Evolutionary conservation across 2,888 invertebrate species (phyloP).

Genomic region (Smittia aterrima): DNA sequence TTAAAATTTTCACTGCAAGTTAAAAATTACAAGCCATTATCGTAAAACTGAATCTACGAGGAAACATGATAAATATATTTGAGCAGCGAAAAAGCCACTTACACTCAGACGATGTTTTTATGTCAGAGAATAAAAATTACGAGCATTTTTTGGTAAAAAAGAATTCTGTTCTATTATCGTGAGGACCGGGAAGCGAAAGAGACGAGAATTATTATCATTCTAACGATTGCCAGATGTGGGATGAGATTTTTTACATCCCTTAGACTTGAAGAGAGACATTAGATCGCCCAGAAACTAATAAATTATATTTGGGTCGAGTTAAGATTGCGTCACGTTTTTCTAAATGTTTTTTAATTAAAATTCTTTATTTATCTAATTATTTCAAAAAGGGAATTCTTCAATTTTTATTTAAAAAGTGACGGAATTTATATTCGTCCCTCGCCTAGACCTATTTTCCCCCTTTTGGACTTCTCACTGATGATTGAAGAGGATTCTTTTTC

Average conservation of each 20-base stretch:
- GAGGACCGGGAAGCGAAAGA: background rate
- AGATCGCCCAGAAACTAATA: constrained; percentile 10
- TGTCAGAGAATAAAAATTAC: background rate
- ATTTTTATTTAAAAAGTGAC: no score
- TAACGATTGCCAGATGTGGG: constrained; percentile 39
- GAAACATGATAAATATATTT: constrained; percentile 20
- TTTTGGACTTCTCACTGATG: constrained; percentile 22
- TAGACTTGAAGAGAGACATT: background rate
- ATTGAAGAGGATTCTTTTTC: constrained; percentile 35
- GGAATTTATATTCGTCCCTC: background rate
- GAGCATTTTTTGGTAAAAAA: background rate
- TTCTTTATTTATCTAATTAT: no score
- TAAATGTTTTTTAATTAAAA: no score
- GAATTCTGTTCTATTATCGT: constrained; percentile 3
- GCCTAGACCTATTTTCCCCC: background rate
- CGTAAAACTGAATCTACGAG: constrained; percentile 15
- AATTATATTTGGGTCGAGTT: background rate
- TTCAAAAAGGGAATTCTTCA: no score
- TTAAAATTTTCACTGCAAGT: constrained; percentile 22
- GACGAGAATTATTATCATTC: constrained; percentile 11
- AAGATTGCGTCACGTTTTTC: no score
- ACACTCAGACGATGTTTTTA: constrained; percentile 3
- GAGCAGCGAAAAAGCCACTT: constrained; percentile 9
- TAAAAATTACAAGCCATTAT: constrained; percentile 36
- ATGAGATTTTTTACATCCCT: constrained; percentile 19